Evolutionary conservation across 2,113 vertebrate genomes (phyloP).

Genomic region (Formicarius rufipectus): DNA sequence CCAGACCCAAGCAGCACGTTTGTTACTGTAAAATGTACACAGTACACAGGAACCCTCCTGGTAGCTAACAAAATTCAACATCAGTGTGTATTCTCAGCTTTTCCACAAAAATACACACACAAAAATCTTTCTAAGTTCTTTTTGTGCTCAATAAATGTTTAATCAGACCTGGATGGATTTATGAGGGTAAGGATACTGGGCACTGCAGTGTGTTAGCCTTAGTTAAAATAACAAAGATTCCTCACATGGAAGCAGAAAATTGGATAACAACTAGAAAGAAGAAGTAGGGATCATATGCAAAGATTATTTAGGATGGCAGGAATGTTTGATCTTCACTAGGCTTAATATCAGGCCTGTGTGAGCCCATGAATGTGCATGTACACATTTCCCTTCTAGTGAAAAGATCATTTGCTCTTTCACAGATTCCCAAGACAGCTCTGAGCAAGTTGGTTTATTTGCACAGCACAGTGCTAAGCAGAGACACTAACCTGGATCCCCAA

Average conservation of each 20-base stretch:
- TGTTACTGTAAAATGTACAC: neutral
- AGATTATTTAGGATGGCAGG: neutral
- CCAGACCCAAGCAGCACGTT: neutral
- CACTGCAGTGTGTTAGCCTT: neutral
- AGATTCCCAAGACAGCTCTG: neutral
- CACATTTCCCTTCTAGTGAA: neutral
- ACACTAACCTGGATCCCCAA: neutral
- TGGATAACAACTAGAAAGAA: neutral
- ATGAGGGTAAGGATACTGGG: neutral
- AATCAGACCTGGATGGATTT: too few relatives aligned
- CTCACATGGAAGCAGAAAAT: neutral
- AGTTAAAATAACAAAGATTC: neutral
- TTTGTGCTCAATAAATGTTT: too few relatives aligned
- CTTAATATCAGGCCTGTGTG: neutral
- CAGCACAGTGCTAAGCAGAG: neutral
- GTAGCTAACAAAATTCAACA: neutral
- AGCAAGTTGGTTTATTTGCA: neutral
- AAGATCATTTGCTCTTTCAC: neutral
- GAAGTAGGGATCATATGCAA: neutral
- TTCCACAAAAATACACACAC: neutral
- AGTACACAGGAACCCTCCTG: neutral
- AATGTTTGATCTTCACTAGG: neutral
- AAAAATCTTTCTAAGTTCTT: neutral
- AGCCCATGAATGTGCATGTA: neutral
- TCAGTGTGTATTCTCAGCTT: neutral